Evolutionary conservation across 2,888 invertebrate species (phyloP), one percentile per base, ranked within the genome.

Genomic region (Trypoxylon attenuatum): DNA sequence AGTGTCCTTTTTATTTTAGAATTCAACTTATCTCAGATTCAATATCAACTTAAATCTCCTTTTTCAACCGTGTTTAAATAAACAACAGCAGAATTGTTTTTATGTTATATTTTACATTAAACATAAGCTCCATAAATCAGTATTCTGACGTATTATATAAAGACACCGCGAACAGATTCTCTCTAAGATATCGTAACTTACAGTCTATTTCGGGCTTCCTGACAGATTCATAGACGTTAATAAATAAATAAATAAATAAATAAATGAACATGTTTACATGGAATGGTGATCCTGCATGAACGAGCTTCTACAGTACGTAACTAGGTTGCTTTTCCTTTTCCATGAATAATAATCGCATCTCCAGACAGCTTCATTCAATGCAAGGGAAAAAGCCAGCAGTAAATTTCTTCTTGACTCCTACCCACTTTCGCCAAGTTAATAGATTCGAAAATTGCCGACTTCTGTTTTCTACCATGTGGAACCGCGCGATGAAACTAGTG

Each of bases 201-300:
- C 4, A 23, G 41, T 19, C 21, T 23, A 15, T 51, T 33, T 61
- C 71, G 65, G 53, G 64, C 61, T 73, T 70, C 21, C 49, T 18
- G 18, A 43, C 63, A 23, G 13, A 23, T 23, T 43, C 8, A 38
- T 57, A 45, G 55, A 38, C 27, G 49, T 65, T 39, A 38, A 53
- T 52, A 54, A 55, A 64, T 61, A 71, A 71, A 71, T 74, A 71
- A 3, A 33, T 13, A 72, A n/a, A 72, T 73, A 70, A 73, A 76
- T 76, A 71, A 67, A 57, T 70, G 63, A 67, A 57, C 56, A 57
- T 56, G 54, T 41, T 60, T 15, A n/a, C 19, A n/a, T 63, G 5
- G n/a, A n/a, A 47, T 16, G 39, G 56, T 75, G 56, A 33, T 54
- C 51, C 71, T 42, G 23, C 52, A 46, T 55, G 50, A 58, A 74